phyloP scores from a whole-genome alignment of 1,140 invertebrate species.

The Diachasmimorpha longicaudata region DNA sequence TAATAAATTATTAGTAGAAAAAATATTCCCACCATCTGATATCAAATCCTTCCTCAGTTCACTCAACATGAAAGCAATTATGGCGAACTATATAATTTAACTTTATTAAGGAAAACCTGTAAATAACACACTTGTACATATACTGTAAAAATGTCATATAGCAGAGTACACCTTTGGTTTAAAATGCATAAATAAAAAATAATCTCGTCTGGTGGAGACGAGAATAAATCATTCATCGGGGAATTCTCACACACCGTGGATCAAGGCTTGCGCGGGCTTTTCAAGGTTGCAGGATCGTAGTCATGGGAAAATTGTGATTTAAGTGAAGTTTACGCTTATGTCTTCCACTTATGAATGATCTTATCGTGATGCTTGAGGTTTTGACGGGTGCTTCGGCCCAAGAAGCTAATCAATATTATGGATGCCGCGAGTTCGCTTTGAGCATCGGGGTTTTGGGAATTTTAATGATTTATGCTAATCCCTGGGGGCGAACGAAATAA shows the following conservation, averaged over 20 bases:
- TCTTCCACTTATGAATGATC: background rate
- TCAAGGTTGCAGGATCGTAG: background rate
- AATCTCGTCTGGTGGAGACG: too few species aligned
- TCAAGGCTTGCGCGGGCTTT: background rate
- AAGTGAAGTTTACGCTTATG: background rate
- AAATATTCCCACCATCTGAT: too few species aligned
- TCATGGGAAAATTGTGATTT: background rate
- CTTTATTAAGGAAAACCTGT: too few species aligned
- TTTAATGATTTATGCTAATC: background rate
- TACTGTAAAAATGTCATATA: too few species aligned
- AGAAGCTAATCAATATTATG: background rate
- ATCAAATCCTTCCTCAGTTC: too few species aligned
- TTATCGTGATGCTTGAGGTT: background rate
- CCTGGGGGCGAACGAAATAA: background rate
- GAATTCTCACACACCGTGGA: background rate
- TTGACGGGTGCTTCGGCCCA: background rate
- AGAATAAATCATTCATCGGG: background rate
- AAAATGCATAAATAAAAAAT: too few species aligned
- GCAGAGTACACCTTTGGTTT: too few species aligned
- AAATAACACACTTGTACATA: too few species aligned
- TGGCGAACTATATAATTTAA: too few species aligned
- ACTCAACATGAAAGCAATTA: too few species aligned
- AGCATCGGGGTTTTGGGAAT: background rate
- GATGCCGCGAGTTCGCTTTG: background rate
- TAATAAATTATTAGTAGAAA: too few species aligned